These are phyloP conservation scores for Neoscelio sp. DNA, from an alignment of 2,888 invertebrate genomes.

Conservation along the genomic window DNA sequence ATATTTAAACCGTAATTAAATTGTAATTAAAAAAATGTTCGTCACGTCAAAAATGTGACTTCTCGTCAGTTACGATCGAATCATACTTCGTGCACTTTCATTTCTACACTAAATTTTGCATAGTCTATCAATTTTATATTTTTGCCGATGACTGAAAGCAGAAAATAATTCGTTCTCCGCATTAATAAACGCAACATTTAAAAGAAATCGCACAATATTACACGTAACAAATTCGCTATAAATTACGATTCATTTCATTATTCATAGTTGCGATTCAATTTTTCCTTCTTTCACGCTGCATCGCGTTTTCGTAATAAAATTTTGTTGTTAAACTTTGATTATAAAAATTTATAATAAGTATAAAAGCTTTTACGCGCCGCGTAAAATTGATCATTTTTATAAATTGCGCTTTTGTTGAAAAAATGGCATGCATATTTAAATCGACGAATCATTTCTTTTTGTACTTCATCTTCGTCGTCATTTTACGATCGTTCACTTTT, in stretches of 20 bases:
- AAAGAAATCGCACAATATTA: neutral
- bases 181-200: too few species aligned
- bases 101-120: too few species aligned
- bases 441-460: constrained; percentile 18
- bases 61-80: too few species aligned
- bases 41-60: too few species aligned
- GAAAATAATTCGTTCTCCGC: too few species aligned
- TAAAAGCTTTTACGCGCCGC: constrained; percentile 34
- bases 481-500: constrained; percentile 38
- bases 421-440: constrained; percentile 19
- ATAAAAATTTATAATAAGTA: constrained; percentile 44
- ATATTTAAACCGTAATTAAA: too few species aligned
- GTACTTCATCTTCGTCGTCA: constrained; percentile 20
- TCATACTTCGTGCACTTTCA: too few species aligned
- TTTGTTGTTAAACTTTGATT: constrained; percentile 40
- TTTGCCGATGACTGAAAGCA: too few species aligned
- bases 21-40: too few species aligned
- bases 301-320: constrained; percentile 42
- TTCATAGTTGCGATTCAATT: constrained; percentile 36
- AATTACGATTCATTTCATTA: constrained; percentile 36
- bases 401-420: constrained; percentile 24
- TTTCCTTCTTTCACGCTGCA: constrained; percentile 23
- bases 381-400: constrained; percentile 35
- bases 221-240: neutral
- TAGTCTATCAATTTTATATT: too few species aligned